A percentile compares a stretch with the other conserved stretches of the same genome.
Conservation (phyloP, 2,888 invertebrate genomes). For the Proisotoma minuta region DNA sequence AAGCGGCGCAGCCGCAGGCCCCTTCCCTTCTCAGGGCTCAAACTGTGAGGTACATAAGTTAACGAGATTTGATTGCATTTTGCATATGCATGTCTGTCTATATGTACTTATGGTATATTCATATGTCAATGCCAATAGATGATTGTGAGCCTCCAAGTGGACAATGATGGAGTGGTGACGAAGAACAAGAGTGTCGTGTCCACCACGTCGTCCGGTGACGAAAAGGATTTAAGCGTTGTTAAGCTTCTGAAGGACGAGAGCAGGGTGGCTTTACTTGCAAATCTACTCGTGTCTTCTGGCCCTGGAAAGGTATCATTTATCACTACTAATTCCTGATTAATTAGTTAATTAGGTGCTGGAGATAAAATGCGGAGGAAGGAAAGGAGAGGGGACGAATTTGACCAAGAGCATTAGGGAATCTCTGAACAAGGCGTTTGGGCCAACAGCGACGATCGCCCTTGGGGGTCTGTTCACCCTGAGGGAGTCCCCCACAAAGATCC, state of each 20-base stretch:
- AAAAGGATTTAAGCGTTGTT: slow-evolving; percentile 29
- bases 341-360: slow-evolving; percentile 62
- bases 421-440: slow-evolving; percentile 51
- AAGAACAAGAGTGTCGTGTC: slow-evolving; percentile 32
- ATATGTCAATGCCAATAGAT: too few species aligned
- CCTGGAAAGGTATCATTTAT: slow-evolving; percentile 26
- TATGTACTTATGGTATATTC: too few species aligned
- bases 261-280: slow-evolving; percentile 33
- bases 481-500: slow-evolving; percentile 77
- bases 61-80: not conserved
- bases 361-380: slow-evolving; percentile 69
- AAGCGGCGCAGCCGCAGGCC: slow-evolving; percentile 43
- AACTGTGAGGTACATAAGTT: slow-evolving; percentile 39
- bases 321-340: not conserved
- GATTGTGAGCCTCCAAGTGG: slow-evolving; percentile 66
- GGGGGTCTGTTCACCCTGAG: slow-evolving; percentile 85
- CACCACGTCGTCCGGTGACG: slow-evolving; percentile 33
- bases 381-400: slow-evolving; percentile 66
- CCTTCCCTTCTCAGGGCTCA: slow-evolving; percentile 37
- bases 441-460: slow-evolving; percentile 57
- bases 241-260: slow-evolving; percentile 26
- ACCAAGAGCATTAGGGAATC: slow-evolving; percentile 72
- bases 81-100: too few species aligned
- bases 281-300: slow-evolving; percentile 34
- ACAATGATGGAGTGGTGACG: slow-evolving; percentile 55